Conservation (phyloP, 2,113 vertebrate genomes). For the Odontesthes bonariensis region DNA sequence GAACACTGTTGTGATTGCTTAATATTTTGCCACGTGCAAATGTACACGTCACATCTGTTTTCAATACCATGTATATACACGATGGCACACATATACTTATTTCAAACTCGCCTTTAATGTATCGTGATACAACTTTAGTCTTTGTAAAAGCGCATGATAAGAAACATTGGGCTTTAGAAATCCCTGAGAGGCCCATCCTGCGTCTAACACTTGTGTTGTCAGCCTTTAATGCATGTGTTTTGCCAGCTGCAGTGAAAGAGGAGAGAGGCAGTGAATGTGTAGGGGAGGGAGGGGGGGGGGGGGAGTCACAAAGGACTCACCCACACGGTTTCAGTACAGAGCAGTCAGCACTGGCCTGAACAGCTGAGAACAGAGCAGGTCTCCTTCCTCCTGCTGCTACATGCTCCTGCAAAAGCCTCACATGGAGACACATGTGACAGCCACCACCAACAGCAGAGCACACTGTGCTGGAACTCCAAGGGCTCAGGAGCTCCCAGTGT, state of each 20-base stretch:
- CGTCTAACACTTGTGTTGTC: conserved; percentile 19
- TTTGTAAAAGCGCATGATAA: conserved; percentile 5
- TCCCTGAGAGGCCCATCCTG: neutral
- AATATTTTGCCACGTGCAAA: neutral
- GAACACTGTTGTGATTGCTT: conserved; percentile 3
- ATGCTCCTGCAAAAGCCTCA: conserved; percentile 67
- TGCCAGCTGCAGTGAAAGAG: conserved; percentile 60
- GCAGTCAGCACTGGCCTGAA: conserved; percentile 64
- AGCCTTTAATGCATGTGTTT: conserved; percentile 50
- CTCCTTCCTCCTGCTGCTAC: conserved; percentile 66
- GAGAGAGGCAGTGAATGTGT: conserved; percentile 28
- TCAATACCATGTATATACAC: neutral
- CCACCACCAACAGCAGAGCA: conserved; percentile 50
- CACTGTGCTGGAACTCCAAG: conserved; percentile 43
- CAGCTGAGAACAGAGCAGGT: conserved; percentile 74
- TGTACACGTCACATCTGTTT: neutral
- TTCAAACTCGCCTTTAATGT: neutral
- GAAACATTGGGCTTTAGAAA: neutral
- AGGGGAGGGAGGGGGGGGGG: conserved; percentile 12
- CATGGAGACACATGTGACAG: conserved; percentile 79
- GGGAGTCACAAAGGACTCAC: conserved; percentile 50
- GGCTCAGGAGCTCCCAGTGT: conserved; percentile 53
- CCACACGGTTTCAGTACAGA: conserved; percentile 55
- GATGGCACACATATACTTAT: no score
- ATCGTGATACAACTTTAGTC: neutral